Base-by-base conservation (phyloP, 2,113 vertebrate genomes). In the Bubo blakistoni region DNA sequence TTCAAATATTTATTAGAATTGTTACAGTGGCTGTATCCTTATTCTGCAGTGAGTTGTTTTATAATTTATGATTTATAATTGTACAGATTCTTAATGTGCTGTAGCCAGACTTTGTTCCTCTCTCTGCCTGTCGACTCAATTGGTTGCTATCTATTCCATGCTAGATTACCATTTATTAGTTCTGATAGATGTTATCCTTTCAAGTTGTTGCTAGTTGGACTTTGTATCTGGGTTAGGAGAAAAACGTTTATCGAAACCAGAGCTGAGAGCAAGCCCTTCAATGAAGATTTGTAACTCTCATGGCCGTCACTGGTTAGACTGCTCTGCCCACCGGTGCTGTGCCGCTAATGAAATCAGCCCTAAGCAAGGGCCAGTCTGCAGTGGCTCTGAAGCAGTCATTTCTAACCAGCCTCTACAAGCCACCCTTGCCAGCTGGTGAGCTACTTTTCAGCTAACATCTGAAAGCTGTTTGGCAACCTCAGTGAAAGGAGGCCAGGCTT, bases 31-130 rank as follows among this genome's bases (percentile, higher is more conserved):
- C 73, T 92, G 38, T 61, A 73, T 34, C 71, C 40, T 66, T 94
- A 82, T 82, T 95, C 46, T 0, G 0, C 54, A 90, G 67, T 81
- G 49, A 92, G 10, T 42, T 91, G 32, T 26, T 94, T 90, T 66
- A 94, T 89, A 92, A 94, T 94, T 94, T 89, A 91, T 89, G 77
- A 76, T 66, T 92, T 93, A 88, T 86, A 96, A 97, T 78, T 92
- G 87, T 73, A 66, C 44, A 83, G 71, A 55, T 91, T 90, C 91
- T 91, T 74, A 94, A 3, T 74, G 78, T 81, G 58, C 87, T 93
- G 49, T 34, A 85, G 63, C 81, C 58, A 92, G 81, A 42, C 84
- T 94, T 91, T 88, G 59, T 83, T 96, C 86, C 30, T 74, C 55
- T 94, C 71, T 70, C 89, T 78, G 87, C 73, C 89, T 92, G 88